Base-by-base conservation (phyloP, 2,113 vertebrate species). In the Halcyon malimbica region DNA sequence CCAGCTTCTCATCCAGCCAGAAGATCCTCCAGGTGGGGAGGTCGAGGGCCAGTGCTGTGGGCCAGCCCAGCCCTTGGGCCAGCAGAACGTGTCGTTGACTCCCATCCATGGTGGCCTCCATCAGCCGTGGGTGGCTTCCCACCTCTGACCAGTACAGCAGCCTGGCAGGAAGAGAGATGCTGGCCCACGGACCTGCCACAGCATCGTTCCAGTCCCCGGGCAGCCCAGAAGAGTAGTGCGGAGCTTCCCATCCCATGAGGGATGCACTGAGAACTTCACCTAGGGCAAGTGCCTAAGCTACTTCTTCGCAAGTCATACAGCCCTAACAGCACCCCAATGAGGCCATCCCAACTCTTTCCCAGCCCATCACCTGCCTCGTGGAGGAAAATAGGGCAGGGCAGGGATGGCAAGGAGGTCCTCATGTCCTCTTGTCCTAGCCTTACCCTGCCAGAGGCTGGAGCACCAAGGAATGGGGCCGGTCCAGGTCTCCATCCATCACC, bases 101-200 rank as follows among this genome's bases (percentile, higher is more conserved):
- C 12, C 99, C 99, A 28, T 99, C 99, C 99, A 99, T 99, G 35
- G 98, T 96, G 9, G 99, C 97, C 50, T 94, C 91, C 95, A 98
- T 97, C 44, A 99, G 99, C 81, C 98, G 98, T 64, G 99, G 98
- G 9, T 97, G 89, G 67, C 90, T 97, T 87, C 99, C 99, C 28
- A 99, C 98, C 96, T 99, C 98, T 6, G 99, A 99, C 99, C 99
- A 99, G 81, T 99, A 98, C 98, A 99, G 99, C 93, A 99, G 69
- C 87, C 99, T 99, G 39, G 20, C 1, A 3, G 24, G 39, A 91
- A 94, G 60, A 92, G 56, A 85, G 10, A 6, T 83, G 23, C 4
- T 29, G 46, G 16, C 15, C 42, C 85, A 33, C 2, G 3, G 31
- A 63, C 6, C 4, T 62, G 17, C 23, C 46, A 37, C 41, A 83